phyloP scores from a whole-genome alignment of 2,797 vertebrate genomes.

The Scyliorhinus canicula region DNA sequence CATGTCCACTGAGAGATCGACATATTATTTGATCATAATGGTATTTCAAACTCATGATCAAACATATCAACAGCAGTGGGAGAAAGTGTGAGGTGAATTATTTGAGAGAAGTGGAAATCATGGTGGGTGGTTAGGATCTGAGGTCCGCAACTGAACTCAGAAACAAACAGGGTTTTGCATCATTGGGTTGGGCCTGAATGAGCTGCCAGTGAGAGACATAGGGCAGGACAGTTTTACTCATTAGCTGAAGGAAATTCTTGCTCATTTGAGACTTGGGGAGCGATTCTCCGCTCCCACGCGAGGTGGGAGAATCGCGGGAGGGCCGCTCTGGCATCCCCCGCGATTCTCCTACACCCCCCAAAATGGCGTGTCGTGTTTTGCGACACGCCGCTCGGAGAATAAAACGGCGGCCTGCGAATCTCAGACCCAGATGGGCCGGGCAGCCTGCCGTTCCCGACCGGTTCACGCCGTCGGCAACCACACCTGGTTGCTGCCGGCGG shows the following conservation, averaged over 20 bases:
- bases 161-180: background rate
- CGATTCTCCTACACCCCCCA: too few relatives aligned
- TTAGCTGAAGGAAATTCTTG: background rate
- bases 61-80: background rate
- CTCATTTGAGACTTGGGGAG: background rate
- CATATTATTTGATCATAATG: background rate
- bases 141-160: background rate
- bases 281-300: too few relatives aligned
- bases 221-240: background rate
- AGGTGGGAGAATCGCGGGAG: too few relatives aligned
- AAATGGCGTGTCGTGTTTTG: too few relatives aligned
- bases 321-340: too few relatives aligned
- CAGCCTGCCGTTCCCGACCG: too few relatives aligned
- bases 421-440: too few relatives aligned
- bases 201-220: background rate
- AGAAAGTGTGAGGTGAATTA: background rate
- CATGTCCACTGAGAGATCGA: background rate
- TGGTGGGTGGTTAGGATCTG: background rate
- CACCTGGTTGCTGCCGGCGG: too few relatives aligned
- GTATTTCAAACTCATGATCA: background rate
- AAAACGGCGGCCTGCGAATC: too few relatives aligned
- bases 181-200: background rate
- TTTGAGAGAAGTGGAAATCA: background rate
- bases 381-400: too few relatives aligned
- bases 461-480: too few relatives aligned